Base-by-base conservation (phyloP, 2,888 invertebrate species). In the Listrodromus nycthemerus region DNA sequence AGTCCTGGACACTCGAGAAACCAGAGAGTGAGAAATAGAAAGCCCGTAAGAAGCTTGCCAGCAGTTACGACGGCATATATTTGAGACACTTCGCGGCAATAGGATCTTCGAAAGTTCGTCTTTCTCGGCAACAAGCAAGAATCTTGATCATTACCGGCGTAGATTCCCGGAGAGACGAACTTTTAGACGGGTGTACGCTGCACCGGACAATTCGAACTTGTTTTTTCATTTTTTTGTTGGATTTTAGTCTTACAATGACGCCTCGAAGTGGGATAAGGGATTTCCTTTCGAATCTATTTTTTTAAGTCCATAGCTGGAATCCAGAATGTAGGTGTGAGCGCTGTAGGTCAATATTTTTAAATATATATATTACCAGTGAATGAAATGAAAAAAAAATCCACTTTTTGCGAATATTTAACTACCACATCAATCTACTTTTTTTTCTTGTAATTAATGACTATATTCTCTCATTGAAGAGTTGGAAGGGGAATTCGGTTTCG, bases 51-150 rank as follows among this genome's bases (percentile, higher is more conserved):
- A 74, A 74, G 65, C 74, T 74, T 50, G 74, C 50, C 37, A 37
- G 27, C 33, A 48, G 63, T 65, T 63, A 74, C 74, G 74, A 7
- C n/a, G 58, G 48, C 74, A 52, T 65, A 65, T 74, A 50, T 65
- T 74, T 37, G 50, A 50, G 74, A 65, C 65, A 65, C 50, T 27
- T 50, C 50, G 30, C 65, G 21, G 74, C 65, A 74, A 74, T 50
- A 74, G 63, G 63, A 74, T 74, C 74, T 65, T 63, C 74, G 73
- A 48, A 63, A 65, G 74, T 74, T 74, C 45, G 63, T 74, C 48
- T 65, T 73, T 55, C 37, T 50, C 63, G 16, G 30, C 27, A 37
- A n/a, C 74, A 24, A 48, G 41, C 63, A 33, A 33, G 63, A 24
- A 33, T 74, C 74, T 74, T 48, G 63, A 21, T 74, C 63, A 65